Base-by-base conservation (phyloP, 2,113 vertebrate species). In the Lepisosteus osseus region DNA sequence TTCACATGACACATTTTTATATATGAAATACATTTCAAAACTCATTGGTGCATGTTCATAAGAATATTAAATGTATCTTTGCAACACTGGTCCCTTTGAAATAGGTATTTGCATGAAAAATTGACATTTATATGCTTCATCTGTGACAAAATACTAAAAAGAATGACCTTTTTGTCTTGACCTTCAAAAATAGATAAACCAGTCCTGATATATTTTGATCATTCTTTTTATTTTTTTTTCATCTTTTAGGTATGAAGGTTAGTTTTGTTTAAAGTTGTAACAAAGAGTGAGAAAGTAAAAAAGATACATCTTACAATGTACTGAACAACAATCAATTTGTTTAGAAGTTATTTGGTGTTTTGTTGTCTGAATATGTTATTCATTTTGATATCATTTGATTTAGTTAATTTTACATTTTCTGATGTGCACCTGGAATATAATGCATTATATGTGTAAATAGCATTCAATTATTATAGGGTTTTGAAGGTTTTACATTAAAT, bases 51-150 rank as follows among this genome's bases (percentile, higher is more conserved):
- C 77, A 77, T 85, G 42, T 82, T 86, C 79, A 84, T 13, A 69
- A 86, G 84, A 88, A 81, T 84, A 83, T 84, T 87, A 85, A 65
- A 82, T 76, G 79, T 15, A 82, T 65, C 59, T 47, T 5, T 41
- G 75, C 4, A 78, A 82, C 74, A 76, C 77, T 82, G 80, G 51
- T 81, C 80, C 82, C 72, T 17, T 61, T 78, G 12, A 56, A 87
- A 90, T 88, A 77, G 69, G 84, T 78, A 83, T 72, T 75, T 82
- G 67, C 80, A 68, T 82, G 74, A 77, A 88, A 88, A 85, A 82
- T 75, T 77, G 74, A 82, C 82, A 86, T 86, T 89, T 82, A 79
- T 84, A 80, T 68, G 44, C 62, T 78, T 54, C 73, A 57, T 69
- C 61, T 80, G 2, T 78, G 70, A 17, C 72, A 71, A 85, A 85